A percentile compares a stretch with the other conserved stretches of the same genome.
phyloP scores from a whole-genome alignment of 2,797 vertebrate genomes.

The Sebastes variabilis region DNA sequence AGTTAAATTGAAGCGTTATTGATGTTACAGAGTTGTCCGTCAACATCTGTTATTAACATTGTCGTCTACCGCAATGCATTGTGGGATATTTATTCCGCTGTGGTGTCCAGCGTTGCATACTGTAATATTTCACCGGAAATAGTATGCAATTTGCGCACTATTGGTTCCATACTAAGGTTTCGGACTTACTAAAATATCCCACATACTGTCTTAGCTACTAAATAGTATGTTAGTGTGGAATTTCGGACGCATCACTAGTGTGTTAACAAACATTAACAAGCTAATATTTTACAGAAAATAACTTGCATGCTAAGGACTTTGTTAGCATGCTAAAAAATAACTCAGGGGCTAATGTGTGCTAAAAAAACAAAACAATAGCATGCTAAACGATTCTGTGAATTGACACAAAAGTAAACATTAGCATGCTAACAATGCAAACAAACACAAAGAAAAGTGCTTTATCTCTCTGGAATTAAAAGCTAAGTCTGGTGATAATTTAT shows the following conservation, averaged over 20 bases:
- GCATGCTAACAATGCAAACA: constrained; percentile 37
- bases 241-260: not conserved
- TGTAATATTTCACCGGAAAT: no score
- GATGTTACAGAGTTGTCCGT: no score
- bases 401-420: not conserved
- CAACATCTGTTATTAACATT: no score
- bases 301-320: constrained; percentile 39
- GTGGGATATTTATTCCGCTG: no score
- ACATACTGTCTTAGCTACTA: no score
- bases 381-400: constrained; percentile 18
- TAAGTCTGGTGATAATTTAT: not conserved
- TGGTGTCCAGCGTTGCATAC: no score
- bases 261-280: constrained; percentile 9
- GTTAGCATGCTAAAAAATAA: constrained; percentile 47
- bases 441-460: not conserved
- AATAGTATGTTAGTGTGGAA: not conserved
- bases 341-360: constrained; percentile 55
- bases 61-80: no score
- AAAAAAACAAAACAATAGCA: constrained; percentile 20
- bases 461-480: not conserved
- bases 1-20: no score
- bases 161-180: no score
- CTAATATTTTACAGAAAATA: not conserved
- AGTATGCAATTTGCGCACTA: no score
- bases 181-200: no score